phyloP scores from a whole-genome alignment of 2,113 vertebrate species.

The Scopus umbretta region DNA sequence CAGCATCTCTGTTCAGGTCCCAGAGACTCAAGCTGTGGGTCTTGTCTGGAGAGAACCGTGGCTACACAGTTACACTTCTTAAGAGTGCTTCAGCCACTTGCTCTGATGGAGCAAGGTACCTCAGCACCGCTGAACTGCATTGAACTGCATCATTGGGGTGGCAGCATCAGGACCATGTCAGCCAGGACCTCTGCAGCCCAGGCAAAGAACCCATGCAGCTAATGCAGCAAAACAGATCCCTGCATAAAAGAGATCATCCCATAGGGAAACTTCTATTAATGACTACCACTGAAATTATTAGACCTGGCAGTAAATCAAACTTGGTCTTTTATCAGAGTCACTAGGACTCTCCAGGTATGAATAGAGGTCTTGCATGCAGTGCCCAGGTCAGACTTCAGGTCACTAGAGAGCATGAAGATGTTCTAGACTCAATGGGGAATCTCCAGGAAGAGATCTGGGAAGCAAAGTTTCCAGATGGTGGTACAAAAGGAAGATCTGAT shows the following conservation, averaged over 20 bases:
- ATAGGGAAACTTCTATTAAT: background rate
- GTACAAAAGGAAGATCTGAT: background rate
- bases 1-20: background rate
- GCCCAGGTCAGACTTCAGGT: background rate
- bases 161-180: background rate
- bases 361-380: background rate
- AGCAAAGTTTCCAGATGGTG: background rate
- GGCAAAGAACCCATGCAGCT: background rate
- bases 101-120: background rate
- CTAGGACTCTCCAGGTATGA: background rate
- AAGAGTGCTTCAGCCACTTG: background rate
- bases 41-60: background rate
- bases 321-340: background rate
- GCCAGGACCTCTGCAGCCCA: background rate
- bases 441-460: background rate
- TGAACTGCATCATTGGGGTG: accelerated
- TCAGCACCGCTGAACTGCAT: background rate
- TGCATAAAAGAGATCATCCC: background rate
- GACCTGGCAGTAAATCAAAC: background rate
- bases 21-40: background rate
- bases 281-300: background rate
- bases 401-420: background rate
- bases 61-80: background rate
- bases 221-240: background rate
- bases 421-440: background rate